These are phyloP conservation scores for Heliangelus exortis DNA, from an alignment of 2,797 vertebrate genomes.

Conservation along the genomic window DNA sequence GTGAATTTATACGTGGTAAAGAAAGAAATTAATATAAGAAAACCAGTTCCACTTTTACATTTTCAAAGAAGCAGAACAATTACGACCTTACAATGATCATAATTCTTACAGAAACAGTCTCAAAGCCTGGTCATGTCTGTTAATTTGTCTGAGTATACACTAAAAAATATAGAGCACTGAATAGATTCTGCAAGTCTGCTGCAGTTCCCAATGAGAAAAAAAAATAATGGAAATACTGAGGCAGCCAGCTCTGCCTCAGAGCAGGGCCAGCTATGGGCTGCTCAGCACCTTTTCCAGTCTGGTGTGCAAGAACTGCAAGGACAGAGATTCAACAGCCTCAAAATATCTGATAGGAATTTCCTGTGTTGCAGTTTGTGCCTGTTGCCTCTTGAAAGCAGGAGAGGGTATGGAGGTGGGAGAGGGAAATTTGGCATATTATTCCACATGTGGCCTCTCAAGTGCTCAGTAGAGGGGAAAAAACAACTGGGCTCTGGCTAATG, in stretches of 20 bases:
- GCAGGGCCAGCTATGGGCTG: background rate
- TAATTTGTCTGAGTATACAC: background rate
- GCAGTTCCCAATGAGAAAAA: background rate
- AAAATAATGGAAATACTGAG: background rate
- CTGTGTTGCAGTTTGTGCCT: background rate
- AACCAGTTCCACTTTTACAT: background rate
- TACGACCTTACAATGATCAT: background rate
- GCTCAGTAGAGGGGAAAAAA: background rate
- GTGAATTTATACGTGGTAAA: background rate
- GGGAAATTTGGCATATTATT: background rate
- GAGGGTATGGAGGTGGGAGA: background rate
- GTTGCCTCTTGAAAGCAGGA: background rate
- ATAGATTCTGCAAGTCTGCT: background rate
- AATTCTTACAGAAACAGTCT: background rate
- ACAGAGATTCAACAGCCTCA: background rate
- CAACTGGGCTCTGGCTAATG: background rate
- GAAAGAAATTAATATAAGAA: background rate
- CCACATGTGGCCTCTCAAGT: background rate
- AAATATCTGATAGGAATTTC: background rate
- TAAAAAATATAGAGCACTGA: background rate
- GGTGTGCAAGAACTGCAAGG: background rate
- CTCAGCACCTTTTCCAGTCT: background rate
- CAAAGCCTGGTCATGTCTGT: background rate
- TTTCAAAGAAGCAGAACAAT: background rate
- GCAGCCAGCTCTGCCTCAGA: fast-evolving